Conservation (phyloP, 2,113 vertebrate genomes). For the Oncorhynchus masou region DNA sequence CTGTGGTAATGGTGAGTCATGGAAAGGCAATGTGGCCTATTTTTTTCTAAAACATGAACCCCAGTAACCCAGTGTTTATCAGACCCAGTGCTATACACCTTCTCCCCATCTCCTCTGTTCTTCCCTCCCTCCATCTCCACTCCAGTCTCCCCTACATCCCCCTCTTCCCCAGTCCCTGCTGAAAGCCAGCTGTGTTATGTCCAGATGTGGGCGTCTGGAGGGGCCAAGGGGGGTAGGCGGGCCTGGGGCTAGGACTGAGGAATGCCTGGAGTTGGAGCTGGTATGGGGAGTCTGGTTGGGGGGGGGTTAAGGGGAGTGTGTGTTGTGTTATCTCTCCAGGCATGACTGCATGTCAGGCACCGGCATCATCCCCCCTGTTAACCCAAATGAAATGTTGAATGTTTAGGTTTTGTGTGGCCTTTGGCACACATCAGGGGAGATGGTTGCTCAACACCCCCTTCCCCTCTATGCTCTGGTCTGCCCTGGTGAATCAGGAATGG, state of each 20-base stretch:
- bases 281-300: not conserved
- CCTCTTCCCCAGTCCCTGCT: slow-evolving; percentile 38
- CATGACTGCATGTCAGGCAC: not conserved
- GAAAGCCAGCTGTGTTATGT: slow-evolving; percentile 67
- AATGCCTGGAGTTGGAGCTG: not conserved
- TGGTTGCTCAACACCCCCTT: too few species aligned
- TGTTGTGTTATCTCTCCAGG: not conserved
- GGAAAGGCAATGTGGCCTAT: not conserved
- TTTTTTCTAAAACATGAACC: not conserved
- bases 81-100: slow-evolving; percentile 16
- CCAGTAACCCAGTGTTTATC: not conserved
- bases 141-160: slow-evolving; percentile 30
- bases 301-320: not conserved
- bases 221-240: not conserved
- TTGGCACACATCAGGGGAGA: not conserved
- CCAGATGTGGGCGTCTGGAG: slow-evolving; percentile 46
- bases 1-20: not conserved
- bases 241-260: slow-evolving; percentile 1
- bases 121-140: slow-evolving; percentile 20
- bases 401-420: not conserved
- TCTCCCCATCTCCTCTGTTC: slow-evolving; percentile 19
- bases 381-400: not conserved
- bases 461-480: too few species aligned
- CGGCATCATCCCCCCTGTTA: not conserved
- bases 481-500: too few species aligned